Evolutionary conservation across 2,888 invertebrate genomes (phyloP).

Genomic region (Heteropelma amictum): DNA sequence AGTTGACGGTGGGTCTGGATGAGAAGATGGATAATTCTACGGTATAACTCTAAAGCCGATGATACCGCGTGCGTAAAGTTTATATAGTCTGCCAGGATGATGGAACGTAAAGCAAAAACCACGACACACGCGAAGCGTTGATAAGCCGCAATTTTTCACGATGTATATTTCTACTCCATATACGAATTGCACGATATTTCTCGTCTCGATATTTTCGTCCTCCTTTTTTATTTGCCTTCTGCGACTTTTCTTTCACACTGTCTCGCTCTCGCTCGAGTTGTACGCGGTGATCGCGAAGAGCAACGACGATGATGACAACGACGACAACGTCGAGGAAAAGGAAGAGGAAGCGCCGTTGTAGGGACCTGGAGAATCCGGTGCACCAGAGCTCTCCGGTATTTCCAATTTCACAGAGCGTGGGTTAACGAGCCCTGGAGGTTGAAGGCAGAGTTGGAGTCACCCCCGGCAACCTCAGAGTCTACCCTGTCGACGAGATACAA

Average conservation of each 20-base stretch:
- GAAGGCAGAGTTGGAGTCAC: slow-evolving; percentile 63
- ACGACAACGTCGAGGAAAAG: slow-evolving; percentile 14
- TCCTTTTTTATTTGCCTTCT: slow-evolving; percentile 8
- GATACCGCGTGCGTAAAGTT: slow-evolving; percentile 5
- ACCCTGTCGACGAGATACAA: slow-evolving; percentile 25
- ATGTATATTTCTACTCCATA: slow-evolving; percentile 4
- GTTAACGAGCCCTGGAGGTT: slow-evolving; percentile 77
- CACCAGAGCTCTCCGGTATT: slow-evolving; percentile 69
- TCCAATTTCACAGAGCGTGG: slow-evolving; percentile 78
- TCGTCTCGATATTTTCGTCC: slow-evolving; percentile 1
- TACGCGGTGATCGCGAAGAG: slow-evolving; percentile 21
- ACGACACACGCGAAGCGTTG: slow-evolving; percentile 29
- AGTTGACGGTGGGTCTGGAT: background rate
- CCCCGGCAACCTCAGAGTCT: slow-evolving; percentile 47
- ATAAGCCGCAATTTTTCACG: slow-evolving; percentile 42
- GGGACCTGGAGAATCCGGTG: slow-evolving; percentile 42
- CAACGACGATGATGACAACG: slow-evolving; percentile 12
- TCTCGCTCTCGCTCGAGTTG: slow-evolving; percentile 18
- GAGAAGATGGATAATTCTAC: slow-evolving; percentile 49
- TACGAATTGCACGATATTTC: background rate
- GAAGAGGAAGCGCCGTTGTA: slow-evolving; percentile 34
- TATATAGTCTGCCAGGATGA: background rate
- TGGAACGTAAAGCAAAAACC: slow-evolving; percentile 26
- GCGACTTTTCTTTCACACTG: slow-evolving; percentile 18
- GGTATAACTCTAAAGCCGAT: slow-evolving; percentile 39